Conservation (phyloP, 2,888 invertebrate genomes). For the Seira ritae region DNA sequence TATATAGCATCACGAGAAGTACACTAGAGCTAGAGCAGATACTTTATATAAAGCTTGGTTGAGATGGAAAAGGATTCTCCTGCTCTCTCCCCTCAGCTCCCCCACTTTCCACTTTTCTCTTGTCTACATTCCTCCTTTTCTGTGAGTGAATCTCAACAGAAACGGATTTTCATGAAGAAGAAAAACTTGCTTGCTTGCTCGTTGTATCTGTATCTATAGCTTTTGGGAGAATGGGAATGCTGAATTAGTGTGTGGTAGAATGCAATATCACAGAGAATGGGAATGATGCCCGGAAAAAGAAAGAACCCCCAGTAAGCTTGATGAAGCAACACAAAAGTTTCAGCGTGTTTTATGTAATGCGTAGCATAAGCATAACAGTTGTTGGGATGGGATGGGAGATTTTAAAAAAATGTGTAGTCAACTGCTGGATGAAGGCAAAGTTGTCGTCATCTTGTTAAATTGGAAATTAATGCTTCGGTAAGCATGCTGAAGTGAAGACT, state of each 20-base stretch:
- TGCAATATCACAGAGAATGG: background rate
- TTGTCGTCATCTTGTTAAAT: conserved; percentile 48
- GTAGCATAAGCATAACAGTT: too few relatives aligned
- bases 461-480: conserved; percentile 42
- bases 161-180: conserved; percentile 42
- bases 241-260: conserved; percentile 24
- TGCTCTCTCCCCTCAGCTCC: conserved; percentile 45
- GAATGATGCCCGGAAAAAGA: conserved; percentile 16
- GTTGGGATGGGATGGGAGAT: too few relatives aligned
- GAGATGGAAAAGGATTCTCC: conserved; percentile 49
- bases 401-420: conserved; percentile 23
- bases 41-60: too few relatives aligned
- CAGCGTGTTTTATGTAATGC: too few relatives aligned
- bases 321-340: too few relatives aligned
- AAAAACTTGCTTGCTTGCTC: conserved; percentile 23
- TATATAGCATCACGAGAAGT: too few relatives aligned
- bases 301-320: too few relatives aligned
- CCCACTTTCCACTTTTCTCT: conserved; percentile 41
- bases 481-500: conserved; percentile 37
- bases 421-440: conserved; percentile 19
- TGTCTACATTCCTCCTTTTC: conserved; percentile 34
- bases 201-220: too few relatives aligned
- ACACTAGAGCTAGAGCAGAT: conserved; percentile 30
- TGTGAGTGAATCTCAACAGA: conserved; percentile 34
- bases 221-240: too few relatives aligned